phyloP scores from a whole-genome alignment of 2,888 invertebrate genomes.

The Andrena marginata region DNA sequence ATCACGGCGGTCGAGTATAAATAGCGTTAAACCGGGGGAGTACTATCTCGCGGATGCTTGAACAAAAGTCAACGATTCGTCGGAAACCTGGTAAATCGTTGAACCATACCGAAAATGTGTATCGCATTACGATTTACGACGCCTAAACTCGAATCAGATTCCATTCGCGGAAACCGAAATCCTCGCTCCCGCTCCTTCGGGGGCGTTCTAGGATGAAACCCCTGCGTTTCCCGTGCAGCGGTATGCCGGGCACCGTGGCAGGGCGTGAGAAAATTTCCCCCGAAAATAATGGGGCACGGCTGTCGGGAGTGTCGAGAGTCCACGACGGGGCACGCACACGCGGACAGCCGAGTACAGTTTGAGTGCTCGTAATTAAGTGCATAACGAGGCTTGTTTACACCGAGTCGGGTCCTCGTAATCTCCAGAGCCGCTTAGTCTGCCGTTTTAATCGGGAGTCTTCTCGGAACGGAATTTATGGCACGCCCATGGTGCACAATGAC shows the following conservation, averaged over 20 bases:
- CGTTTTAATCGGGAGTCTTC: constrained; percentile 75
- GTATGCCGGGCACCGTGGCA: background rate
- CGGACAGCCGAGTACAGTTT: constrained; percentile 37
- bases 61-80: constrained; percentile 61
- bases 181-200: background rate
- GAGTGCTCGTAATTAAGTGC: constrained; percentile 73
- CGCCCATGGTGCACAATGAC: constrained; percentile 53
- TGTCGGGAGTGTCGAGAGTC: background rate
- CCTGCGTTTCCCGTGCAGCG: background rate
- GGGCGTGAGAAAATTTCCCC: constrained; percentile 54
- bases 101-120: background rate
- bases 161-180: background rate
- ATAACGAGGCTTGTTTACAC: constrained; percentile 76
- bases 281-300: constrained; percentile 36
- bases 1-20: constrained; percentile 62
- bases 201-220: background rate
- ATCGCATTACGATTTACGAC: background rate
- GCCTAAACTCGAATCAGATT: constrained; percentile 9
- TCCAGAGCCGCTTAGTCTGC: constrained; percentile 75
- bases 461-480: constrained; percentile 63
- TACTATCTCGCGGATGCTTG: constrained; percentile 47
- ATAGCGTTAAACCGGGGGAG: constrained; percentile 53
- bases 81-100: constrained; percentile 8
- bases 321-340: constrained; percentile 6
- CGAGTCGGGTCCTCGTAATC: constrained; percentile 73